Evolutionary conservation across 2,113 vertebrate genomes (phyloP), one percentile per base, ranked within the genome.

Genomic region (Bostrychus sinensis): DNA sequence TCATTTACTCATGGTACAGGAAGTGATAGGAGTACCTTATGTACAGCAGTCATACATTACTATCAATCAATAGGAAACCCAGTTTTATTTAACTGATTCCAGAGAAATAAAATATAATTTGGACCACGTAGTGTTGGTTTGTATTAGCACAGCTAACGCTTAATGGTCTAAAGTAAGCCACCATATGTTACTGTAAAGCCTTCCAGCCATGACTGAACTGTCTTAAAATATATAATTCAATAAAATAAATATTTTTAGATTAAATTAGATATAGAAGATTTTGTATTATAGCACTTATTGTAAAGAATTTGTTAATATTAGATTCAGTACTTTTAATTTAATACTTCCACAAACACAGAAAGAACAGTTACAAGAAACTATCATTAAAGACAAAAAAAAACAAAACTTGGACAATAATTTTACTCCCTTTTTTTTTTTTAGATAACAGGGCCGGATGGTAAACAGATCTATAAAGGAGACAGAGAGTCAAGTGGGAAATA

Each of bases 401-500:
- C n/a, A 32, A 32, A 1, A 8, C 30, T 1, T 32, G 30, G 30
- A 13, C 14, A 13, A 13, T 39, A 2, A 12, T 39, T 12, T 20
- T 11, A 36, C 28, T n/a, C 12, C 4, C 25, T 55, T n/a, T 48
- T 1, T 17, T 17, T 2, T 23, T 2, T 55, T 13, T 66, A 99
- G 97, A 99, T 99, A 55, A 98, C 95, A 0, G 97, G 97, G 10
- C 97, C 97, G 4, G 97, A 99, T 43, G 97, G 96, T 1, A 98
- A 98, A 89, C 94, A 94, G 72, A 96, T 99, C 66, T 95, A 99
- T 72, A 98, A 98, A 93, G 97, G 97, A 0, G 97, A 99, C 58
- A 81, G 96, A n/a, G 97, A 99, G 75, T 98, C 97, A 81, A 99
- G 94, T 64, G 97, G 97, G 53, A 99, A 99, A 67, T 99, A 99